Evolutionary conservation across 2,797 vertebrate genomes (phyloP).

Genomic region (Notoglanidium macrostoma): DNA sequence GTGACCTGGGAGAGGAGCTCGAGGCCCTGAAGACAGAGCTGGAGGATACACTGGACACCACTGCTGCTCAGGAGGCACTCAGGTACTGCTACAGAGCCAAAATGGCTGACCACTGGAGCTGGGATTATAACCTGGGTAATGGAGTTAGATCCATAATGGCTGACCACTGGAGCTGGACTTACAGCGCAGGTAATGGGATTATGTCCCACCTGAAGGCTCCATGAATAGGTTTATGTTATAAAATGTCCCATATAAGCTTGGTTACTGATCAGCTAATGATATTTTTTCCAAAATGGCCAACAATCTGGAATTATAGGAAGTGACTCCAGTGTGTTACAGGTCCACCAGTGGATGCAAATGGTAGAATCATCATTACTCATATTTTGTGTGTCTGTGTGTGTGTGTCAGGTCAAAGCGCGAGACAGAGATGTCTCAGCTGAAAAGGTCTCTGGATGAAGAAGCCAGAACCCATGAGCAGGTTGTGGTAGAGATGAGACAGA

Average conservation of each 20-base stretch:
- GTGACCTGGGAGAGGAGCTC: slow-evolving; percentile 95
- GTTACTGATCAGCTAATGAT: background rate
- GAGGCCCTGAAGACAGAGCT: slow-evolving; percentile 96
- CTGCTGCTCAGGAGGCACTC: slow-evolving; percentile 94
- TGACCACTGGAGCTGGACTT: too few species aligned
- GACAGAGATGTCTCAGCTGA: slow-evolving; percentile 90
- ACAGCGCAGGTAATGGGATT: background rate
- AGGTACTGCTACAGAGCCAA: slow-evolving; percentile 64
- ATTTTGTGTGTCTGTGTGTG: background rate
- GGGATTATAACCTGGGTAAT: background rate
- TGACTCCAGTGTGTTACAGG: background rate
- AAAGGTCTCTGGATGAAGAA: slow-evolving; percentile 91
- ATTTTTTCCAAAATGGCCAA: background rate
- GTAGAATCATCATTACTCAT: background rate
- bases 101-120: background rate
- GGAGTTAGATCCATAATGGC: background rate
- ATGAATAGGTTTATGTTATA: background rate
- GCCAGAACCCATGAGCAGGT: slow-evolving; percentile 86
- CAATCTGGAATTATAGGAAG: background rate
- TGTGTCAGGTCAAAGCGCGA: slow-evolving; percentile 86
- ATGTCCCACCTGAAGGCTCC: background rate
- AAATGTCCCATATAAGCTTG: background rate
- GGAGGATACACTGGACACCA: slow-evolving; percentile 95
- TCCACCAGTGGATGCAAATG: background rate
- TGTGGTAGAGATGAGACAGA: slow-evolving; percentile 90